phyloP scores from a whole-genome alignment of 2,888 invertebrate species.

The Laspeyria flexula region DNA sequence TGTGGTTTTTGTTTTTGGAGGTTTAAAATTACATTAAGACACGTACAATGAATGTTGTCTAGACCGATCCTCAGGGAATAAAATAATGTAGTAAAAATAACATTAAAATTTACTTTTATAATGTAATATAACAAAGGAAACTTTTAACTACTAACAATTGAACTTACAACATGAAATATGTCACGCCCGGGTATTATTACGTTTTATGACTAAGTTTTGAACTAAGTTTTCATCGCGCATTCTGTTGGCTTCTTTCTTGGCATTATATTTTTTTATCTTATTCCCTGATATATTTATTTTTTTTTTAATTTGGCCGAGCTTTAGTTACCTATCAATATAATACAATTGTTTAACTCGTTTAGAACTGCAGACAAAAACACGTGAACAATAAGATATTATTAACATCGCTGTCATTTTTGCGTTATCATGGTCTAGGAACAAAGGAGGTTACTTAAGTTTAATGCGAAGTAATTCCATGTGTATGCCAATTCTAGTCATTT shows the following conservation, averaged over 20 bases:
- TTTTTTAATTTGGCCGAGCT: constrained; percentile 19
- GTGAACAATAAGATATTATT: too few species aligned
- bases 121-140: constrained; percentile 27
- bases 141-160: constrained; percentile 41
- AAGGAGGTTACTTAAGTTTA: too few species aligned
- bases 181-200: constrained; percentile 41
- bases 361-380: constrained; percentile 17
- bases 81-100: background rate
- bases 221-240: constrained; percentile 37
- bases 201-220: constrained; percentile 40
- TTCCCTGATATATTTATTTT: constrained; percentile 19
- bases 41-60: background rate
- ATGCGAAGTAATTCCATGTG: too few species aligned
- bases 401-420: too few species aligned
- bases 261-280: constrained; percentile 37
- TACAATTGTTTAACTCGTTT: constrained; percentile 20
- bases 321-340: constrained; percentile 18
- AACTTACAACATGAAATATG: constrained; percentile 37
- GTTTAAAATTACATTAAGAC: background rate
- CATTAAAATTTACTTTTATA: background rate
- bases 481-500: too few species aligned
- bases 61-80: background rate
- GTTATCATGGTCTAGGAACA: too few species aligned
- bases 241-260: constrained; percentile 19
- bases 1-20: too few species aligned